A percentile compares a stretch with the other conserved stretches of the same genome.
Conservation (phyloP, 1,140 invertebrate species). For the Heliconius himera region DNA sequence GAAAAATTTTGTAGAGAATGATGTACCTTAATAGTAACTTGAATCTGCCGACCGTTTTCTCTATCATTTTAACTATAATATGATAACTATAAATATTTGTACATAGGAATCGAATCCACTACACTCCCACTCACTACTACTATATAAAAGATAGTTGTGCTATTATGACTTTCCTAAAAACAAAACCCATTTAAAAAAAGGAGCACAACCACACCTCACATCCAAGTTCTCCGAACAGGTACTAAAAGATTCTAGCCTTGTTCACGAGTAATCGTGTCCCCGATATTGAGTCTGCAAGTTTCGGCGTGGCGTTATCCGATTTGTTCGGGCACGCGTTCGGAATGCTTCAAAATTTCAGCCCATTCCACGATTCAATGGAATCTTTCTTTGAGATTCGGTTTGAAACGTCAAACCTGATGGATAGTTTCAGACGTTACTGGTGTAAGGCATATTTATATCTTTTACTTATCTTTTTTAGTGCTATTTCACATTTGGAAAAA, state of each 20-base stretch:
- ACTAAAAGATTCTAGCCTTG: constrained; percentile 59
- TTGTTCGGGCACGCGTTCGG: constrained; percentile 61
- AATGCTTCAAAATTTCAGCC: constrained; percentile 40
- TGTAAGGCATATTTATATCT: neutral
- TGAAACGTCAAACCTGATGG: neutral
- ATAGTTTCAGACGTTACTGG: neutral
- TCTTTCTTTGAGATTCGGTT: constrained; percentile 5
- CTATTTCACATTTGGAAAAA: too few relatives aligned
- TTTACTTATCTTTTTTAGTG: neutral
- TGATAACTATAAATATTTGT: too few relatives aligned
- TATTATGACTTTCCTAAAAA: neutral
- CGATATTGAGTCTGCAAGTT: constrained; percentile 74
- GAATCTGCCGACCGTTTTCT: too few relatives aligned
- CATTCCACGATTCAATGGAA: constrained; percentile 9
- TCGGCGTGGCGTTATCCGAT: constrained; percentile 69
- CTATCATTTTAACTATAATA: too few relatives aligned
- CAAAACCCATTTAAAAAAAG: neutral
- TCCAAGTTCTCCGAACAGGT: constrained; percentile 39
- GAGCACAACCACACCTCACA: neutral
- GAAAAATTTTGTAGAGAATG: too few relatives aligned
- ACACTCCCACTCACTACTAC: neutral
- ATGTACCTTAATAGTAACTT: too few relatives aligned
- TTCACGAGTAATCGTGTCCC: constrained; percentile 62
- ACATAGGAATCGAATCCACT: too few relatives aligned
- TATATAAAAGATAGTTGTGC: neutral